These are phyloP conservation scores for Melinaea marsaeus DNA, from an alignment of 2,888 invertebrate species.

Conservation along the genomic window DNA sequence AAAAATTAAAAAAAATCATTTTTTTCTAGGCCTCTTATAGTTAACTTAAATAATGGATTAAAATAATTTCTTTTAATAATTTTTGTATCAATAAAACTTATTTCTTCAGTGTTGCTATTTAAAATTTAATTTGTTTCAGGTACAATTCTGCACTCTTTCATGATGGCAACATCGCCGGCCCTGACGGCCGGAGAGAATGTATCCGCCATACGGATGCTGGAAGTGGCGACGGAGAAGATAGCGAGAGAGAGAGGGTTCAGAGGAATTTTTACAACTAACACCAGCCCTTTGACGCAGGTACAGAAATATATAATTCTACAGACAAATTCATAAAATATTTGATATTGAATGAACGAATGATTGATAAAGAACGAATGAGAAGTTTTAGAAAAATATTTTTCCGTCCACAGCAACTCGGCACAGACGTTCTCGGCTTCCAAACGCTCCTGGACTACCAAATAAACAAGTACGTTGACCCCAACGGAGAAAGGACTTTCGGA, in stretches of 20 bases:
- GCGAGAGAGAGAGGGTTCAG: conserved; percentile 81
- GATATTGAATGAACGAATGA: not conserved
- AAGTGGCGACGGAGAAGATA: conserved; percentile 83
- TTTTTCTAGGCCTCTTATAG: no score
- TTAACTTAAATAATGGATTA: no score
- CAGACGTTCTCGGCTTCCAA: conserved; percentile 87
- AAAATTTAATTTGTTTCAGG: conserved; percentile 39
- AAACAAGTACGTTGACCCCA: conserved; percentile 84
- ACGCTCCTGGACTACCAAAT: conserved; percentile 88
- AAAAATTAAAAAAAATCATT: no score
- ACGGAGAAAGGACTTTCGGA: conserved; percentile 85
- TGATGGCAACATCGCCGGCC: conserved; percentile 88
- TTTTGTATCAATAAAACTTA: no score
- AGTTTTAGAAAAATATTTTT: not conserved
- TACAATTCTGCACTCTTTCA: conserved; percentile 86
- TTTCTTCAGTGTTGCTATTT: no score
- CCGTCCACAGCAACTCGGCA: conserved; percentile 85
- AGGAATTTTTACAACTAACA: conserved; percentile 92
- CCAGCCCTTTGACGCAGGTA: conserved; percentile 92
- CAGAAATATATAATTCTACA: no score
- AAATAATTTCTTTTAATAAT: no score
- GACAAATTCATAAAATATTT: no score
- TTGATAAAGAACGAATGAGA: no score
- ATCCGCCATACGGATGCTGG: conserved; percentile 86
- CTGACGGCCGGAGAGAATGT: conserved; percentile 86